These are phyloP conservation scores for Drosophila eugracilis DNA, from an alignment of 1,140 invertebrate genomes.

Conservation along the genomic window DNA sequence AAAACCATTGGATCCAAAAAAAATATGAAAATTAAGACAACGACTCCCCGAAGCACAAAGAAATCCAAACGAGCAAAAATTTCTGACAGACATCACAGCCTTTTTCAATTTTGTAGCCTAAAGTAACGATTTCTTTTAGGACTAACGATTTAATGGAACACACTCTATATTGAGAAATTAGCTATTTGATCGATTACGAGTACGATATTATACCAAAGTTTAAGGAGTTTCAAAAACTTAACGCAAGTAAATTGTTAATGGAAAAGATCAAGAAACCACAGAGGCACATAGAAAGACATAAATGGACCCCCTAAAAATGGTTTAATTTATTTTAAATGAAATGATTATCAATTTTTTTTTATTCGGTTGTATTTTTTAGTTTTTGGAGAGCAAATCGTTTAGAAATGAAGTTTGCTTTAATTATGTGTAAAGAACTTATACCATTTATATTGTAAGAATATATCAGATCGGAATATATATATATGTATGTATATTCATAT, in stretches of 20 bases:
- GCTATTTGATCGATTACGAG: slow-evolving; percentile 32
- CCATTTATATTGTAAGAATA: slow-evolving; percentile 33
- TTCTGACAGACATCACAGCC: slow-evolving; percentile 25
- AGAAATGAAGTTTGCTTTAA: slow-evolving; percentile 3
- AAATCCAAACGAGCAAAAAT: slow-evolving; percentile 6
- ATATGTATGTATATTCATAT: no score
- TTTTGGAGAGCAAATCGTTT: background rate
- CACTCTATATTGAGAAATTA: slow-evolving; percentile 13
- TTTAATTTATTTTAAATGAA: slow-evolving; percentile 19
- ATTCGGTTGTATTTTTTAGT: background rate
- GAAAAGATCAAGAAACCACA: slow-evolving; percentile 31
- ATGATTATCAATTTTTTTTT: background rate
- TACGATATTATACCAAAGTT: slow-evolving; percentile 65
- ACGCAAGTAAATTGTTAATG: slow-evolving; percentile 28
- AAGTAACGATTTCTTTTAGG: slow-evolving; percentile 16
- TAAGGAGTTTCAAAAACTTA: slow-evolving; percentile 59
- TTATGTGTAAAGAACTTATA: slow-evolving; percentile 36
- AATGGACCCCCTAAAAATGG: slow-evolving; percentile 4
- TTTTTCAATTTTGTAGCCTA: slow-evolving; percentile 42
- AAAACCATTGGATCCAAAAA: slow-evolving; percentile 9
- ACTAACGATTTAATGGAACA: slow-evolving; percentile 15
- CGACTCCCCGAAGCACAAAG: slow-evolving; percentile 11
- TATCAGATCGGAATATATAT: slow-evolving; percentile 21
- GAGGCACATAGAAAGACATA: slow-evolving; percentile 44
- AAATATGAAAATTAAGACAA: slow-evolving; percentile 17